Conservation (phyloP, 35 echinoderm and acorn worm genomes). For the Anneissia japonica region DNA sequence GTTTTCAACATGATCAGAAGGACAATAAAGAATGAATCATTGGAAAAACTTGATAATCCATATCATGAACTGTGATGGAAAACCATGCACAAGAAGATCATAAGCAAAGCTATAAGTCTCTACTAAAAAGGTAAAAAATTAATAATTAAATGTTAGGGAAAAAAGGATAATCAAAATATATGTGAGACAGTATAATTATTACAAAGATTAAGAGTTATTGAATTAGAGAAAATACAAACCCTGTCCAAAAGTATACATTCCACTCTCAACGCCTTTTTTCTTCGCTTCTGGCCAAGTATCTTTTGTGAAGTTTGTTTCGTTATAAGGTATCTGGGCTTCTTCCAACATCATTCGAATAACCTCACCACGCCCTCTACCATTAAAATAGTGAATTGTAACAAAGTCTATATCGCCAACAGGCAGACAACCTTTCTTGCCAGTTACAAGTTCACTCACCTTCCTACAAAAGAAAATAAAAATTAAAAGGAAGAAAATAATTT, state of each 20-base stretch:
- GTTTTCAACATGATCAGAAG: too few relatives aligned
- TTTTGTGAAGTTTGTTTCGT: slow-evolving; percentile 56
- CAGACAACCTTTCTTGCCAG: slow-evolving; percentile 77
- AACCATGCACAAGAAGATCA: too few relatives aligned
- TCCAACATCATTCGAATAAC: slow-evolving; percentile 77
- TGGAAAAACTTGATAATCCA: too few relatives aligned
- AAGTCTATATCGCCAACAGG: slow-evolving; percentile 51
- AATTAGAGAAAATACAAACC: slow-evolving; percentile 19
- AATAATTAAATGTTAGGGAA: too few relatives aligned
- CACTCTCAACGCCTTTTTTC: slow-evolving; percentile 56
- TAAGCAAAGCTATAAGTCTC: too few relatives aligned
- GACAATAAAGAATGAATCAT: too few relatives aligned
- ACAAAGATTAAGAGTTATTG: too few relatives aligned
- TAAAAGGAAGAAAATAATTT: background rate
- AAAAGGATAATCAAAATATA: too few relatives aligned
- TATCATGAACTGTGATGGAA: too few relatives aligned
- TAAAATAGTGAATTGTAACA: slow-evolving; percentile 92
- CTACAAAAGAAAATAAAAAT: background rate
- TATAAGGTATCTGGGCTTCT: slow-evolving; percentile 71
- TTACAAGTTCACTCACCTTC: slow-evolving; percentile 57
- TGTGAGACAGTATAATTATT: too few relatives aligned
- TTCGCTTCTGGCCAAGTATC: slow-evolving; percentile 91
- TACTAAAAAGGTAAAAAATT: too few relatives aligned
- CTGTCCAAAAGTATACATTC: slow-evolving; percentile 83
- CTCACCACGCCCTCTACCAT: slow-evolving; percentile 66